These are phyloP conservation scores for Deroptyus accipitrinus DNA, from an alignment of 2,113 vertebrate species.

Conservation along the genomic window DNA sequence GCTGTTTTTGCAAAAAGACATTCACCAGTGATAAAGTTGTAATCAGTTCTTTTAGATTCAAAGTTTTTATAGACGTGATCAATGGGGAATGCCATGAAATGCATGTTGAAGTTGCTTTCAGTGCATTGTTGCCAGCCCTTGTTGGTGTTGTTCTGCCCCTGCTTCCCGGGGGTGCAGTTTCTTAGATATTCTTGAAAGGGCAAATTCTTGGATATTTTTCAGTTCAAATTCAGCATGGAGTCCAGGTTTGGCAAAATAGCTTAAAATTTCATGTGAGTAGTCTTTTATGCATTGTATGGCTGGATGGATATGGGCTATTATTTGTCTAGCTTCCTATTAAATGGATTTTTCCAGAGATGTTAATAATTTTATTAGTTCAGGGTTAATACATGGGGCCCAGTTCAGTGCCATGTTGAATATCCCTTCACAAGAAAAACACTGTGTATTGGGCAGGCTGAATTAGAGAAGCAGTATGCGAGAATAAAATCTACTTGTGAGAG, in stretches of 20 bases:
- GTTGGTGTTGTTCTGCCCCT: neutral
- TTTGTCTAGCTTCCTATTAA: neutral
- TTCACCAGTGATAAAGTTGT: neutral
- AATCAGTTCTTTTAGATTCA: conserved; percentile 12
- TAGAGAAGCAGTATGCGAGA: neutral
- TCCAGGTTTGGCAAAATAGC: neutral
- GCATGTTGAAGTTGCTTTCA: neutral
- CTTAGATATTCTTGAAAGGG: neutral
- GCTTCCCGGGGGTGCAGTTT: neutral
- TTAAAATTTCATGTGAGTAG: neutral
- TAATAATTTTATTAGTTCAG: neutral
- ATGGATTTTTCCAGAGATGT: neutral
- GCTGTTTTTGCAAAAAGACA: neutral
- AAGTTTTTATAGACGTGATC: conserved; percentile 10
- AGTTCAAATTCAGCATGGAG: neutral
- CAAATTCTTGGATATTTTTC: neutral
- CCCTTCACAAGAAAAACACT: neutral
- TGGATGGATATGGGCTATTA: neutral
- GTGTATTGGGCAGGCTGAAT: neutral
- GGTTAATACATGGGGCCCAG: neutral
- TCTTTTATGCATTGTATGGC: neutral
- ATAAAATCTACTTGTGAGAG: neutral
- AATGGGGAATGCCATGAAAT: neutral
- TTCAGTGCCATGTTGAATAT: neutral
- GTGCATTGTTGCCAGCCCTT: neutral